A percentile compares a stretch with the other conserved stretches of the same genome.
Evolutionary conservation across 2,113 vertebrate species (phyloP).

Genomic region (Oryctolagus cuniculus): mOryCun1.1 NC_091452.1:20185001-20185500

Average conservation of each 20-base stretch:
- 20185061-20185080: not conserved
- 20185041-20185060: not conserved
- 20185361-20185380: no score
- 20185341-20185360: not conserved
- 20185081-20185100: not conserved
- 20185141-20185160: not conserved
- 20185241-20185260: not conserved
- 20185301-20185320: not conserved
- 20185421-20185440: no score
- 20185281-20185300: no score
- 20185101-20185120: not conserved
- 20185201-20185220: not conserved
- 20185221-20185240: not conserved
- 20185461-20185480: no score
- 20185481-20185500: no score
- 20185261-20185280: not conserved
- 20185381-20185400: not conserved
- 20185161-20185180: not conserved
- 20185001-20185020: no score
- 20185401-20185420: no score
- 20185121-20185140: not conserved
- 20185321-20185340: not conserved
- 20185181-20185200: not conserved
- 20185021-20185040: not conserved
- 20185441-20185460: no score